Conservation (phyloP, 2,113 vertebrate species). For the Zosterops pallidus region DNA sequence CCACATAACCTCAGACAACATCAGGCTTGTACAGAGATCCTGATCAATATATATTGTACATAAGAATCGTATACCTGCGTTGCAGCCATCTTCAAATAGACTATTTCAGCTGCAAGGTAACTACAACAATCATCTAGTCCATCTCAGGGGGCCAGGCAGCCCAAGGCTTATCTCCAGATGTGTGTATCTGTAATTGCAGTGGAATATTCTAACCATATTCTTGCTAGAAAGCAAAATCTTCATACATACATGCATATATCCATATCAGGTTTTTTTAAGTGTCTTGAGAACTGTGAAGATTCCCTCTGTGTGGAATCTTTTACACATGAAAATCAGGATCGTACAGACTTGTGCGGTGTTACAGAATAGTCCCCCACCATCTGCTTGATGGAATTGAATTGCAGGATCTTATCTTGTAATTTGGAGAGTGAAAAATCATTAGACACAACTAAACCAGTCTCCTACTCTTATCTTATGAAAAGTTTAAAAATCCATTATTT, state of each 20-base stretch:
- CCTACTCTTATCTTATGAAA: background rate
- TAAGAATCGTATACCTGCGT: background rate
- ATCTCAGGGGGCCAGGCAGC: background rate
- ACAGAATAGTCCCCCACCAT: accelerated
- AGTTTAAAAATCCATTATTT: background rate
- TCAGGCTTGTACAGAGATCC: background rate
- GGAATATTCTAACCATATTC: background rate
- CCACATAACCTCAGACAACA: background rate
- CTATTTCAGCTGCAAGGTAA: background rate
- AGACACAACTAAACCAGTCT: background rate
- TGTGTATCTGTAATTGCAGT: background rate
- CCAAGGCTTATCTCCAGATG: background rate
- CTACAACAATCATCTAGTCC: background rate
- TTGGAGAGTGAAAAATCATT: background rate
- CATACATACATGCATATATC: background rate
- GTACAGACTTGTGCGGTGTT: background rate
- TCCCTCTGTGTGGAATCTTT: background rate
- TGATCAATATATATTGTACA: background rate
- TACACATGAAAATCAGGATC: background rate
- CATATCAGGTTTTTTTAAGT: background rate
- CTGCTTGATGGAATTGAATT: background rate
- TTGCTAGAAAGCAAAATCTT: background rate
- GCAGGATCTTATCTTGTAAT: background rate
- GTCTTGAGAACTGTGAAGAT: background rate
- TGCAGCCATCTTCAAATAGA: background rate